Evolutionary conservation across 2,113 vertebrate species (phyloP).

Genomic region (Oriolus oriolus): DNA sequence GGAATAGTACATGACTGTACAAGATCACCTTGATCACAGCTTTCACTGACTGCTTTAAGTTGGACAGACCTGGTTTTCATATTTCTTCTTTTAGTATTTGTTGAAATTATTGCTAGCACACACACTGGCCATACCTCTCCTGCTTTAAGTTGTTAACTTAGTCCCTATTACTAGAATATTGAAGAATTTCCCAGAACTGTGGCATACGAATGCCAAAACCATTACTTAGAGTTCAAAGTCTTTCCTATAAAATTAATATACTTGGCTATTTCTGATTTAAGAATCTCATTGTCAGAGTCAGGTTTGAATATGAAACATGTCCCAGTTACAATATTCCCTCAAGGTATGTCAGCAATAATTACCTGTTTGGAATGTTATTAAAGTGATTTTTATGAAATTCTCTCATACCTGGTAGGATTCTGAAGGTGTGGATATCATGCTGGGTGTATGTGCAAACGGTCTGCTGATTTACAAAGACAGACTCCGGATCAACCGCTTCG

Average conservation of each 20-base stretch:
- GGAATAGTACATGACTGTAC: background rate
- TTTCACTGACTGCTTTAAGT: background rate
- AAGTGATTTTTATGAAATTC: background rate
- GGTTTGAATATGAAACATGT: background rate
- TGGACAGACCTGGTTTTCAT: background rate
- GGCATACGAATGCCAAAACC: background rate
- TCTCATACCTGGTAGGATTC: conserved; percentile 81
- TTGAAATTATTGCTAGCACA: background rate
- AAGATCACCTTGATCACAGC: background rate
- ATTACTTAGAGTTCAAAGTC: background rate
- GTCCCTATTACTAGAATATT: background rate
- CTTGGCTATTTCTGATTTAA: background rate
- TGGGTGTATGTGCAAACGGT: conserved; percentile 94
- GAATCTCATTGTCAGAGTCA: background rate
- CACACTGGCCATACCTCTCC: background rate
- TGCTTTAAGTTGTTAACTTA: background rate
- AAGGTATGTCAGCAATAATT: background rate
- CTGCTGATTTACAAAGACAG: conserved; percentile 96
- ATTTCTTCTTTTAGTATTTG: background rate
- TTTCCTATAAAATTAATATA: background rate
- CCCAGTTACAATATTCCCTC: background rate
- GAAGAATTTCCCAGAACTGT: background rate
- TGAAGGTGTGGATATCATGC: conserved; percentile 97
- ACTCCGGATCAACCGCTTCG: conserved; percentile 96
- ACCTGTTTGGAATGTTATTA: background rate